phyloP scores from a whole-genome alignment of 2,113 vertebrate species.

The Cochlearius cochlearius region DNA sequence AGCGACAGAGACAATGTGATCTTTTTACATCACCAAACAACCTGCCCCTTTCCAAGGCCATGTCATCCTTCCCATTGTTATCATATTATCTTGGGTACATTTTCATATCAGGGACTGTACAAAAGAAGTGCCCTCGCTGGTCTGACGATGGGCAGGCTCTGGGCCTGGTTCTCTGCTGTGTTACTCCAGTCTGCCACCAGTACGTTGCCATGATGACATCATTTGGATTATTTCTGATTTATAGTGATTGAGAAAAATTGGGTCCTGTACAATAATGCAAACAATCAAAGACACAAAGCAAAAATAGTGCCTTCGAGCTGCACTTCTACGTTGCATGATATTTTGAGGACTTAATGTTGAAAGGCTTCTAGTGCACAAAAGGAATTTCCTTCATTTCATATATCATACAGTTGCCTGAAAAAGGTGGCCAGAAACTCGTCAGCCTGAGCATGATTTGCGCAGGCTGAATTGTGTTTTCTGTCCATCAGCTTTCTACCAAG shows the following conservation, averaged over 20 bases:
- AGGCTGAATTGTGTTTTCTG: not conserved
- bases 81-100: not conserved
- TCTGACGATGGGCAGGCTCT: not conserved
- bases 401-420: conserved; percentile 42
- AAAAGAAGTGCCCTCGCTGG: not conserved
- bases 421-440: conserved; percentile 28
- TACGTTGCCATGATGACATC: conserved; percentile 32
- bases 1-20: not conserved
- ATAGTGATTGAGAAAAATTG: conserved; percentile 60
- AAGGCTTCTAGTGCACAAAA: conserved; percentile 27
- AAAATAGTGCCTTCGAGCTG: conserved; percentile 8
- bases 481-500: not conserved
- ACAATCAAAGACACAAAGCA: conserved; percentile 46
- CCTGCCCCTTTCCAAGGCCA: not conserved
- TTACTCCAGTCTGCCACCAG: conserved; percentile 24
- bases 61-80: not conserved
- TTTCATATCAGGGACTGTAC: not conserved
- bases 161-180: not conserved
- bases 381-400: conserved; percentile 41
- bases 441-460: not conserved
- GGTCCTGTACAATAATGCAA: conserved; percentile 42
- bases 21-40: not conserved
- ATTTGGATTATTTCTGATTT: conserved; percentile 64
- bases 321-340: not conserved
- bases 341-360: conserved; percentile 25